Evolutionary conservation across 1,140 invertebrate genomes (phyloP).

Genomic region (Brachionus asplanchnoidis): DNA sequence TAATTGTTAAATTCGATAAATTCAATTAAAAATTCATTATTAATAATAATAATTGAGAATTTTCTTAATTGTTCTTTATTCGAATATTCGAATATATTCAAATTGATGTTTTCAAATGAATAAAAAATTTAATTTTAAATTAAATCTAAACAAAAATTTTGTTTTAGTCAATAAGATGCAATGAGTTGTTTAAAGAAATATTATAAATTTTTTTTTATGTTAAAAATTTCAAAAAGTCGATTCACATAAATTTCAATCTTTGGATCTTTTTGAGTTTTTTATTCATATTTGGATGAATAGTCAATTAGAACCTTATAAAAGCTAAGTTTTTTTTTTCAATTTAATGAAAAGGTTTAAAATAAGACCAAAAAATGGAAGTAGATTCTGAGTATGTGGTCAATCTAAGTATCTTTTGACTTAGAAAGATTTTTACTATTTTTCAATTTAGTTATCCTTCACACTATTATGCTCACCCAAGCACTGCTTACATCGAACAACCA

Average conservation of each 20-base stretch:
- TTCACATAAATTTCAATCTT: not conserved
- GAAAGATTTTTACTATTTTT: not conserved
- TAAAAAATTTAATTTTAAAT: not conserved
- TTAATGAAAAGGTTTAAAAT: not conserved
- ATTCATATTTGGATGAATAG: not conserved
- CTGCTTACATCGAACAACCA: not conserved
- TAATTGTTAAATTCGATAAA: no score
- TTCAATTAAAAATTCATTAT: no score
- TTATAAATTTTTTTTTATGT: not conserved
- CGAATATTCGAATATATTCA: not conserved
- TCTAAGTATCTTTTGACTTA: not conserved
- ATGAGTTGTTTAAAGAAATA: not conserved
- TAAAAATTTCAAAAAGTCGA: not conserved
- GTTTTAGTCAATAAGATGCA: not conserved
- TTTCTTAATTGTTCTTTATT: no score
- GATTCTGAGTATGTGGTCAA: constrained; percentile 7
- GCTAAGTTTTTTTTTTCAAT: not conserved
- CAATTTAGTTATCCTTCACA: not conserved
- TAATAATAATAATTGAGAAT: no score
- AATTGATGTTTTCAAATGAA: not conserved
- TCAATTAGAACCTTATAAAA: not conserved
- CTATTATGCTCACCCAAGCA: not conserved
- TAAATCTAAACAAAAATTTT: not conserved
- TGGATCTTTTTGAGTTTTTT: not conserved
- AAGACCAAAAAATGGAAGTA: not conserved